phyloP scores from a whole-genome alignment of 2,113 vertebrate genomes.

The Corynorhinus townsendii region DNA sequence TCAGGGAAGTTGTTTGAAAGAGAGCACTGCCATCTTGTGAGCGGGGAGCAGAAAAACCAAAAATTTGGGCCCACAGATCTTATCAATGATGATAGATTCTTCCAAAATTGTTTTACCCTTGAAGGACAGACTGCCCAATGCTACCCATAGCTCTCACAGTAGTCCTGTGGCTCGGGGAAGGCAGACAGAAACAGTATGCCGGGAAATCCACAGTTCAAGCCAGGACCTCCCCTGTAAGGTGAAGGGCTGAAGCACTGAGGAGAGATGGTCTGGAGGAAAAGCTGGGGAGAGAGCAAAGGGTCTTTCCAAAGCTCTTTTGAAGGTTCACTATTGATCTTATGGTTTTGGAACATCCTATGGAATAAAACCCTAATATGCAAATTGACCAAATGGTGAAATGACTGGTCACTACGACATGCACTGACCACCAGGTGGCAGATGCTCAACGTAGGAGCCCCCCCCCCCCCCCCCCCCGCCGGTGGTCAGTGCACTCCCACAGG shows the following conservation, averaged over 20 bases:
- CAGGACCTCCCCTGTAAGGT: neutral
- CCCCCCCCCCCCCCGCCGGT: too few relatives aligned
- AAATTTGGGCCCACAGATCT: neutral
- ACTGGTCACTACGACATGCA: too few relatives aligned
- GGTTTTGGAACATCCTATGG: neutral
- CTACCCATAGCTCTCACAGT: neutral
- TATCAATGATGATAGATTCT: neutral
- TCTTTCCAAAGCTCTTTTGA: neutral
- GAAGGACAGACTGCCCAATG: neutral
- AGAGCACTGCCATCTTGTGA: constrained; percentile 56
- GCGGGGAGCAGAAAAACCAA: neutral
- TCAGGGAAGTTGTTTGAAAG: neutral
- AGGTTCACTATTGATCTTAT: neutral
- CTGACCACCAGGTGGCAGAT: too few relatives aligned
- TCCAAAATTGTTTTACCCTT: neutral
- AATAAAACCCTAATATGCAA: too few relatives aligned
- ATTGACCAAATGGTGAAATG: too few relatives aligned
- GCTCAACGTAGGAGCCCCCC: too few relatives aligned
- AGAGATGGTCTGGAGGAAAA: neutral
- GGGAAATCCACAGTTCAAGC: neutral
- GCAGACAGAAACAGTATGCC: neutral
- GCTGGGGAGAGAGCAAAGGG: neutral
- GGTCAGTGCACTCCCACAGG: too few relatives aligned
- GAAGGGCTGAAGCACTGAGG: neutral
- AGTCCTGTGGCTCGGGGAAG: neutral